Conservation (phyloP, 2,113 vertebrate species). For the Ageneiosus marmoratus region DNA sequence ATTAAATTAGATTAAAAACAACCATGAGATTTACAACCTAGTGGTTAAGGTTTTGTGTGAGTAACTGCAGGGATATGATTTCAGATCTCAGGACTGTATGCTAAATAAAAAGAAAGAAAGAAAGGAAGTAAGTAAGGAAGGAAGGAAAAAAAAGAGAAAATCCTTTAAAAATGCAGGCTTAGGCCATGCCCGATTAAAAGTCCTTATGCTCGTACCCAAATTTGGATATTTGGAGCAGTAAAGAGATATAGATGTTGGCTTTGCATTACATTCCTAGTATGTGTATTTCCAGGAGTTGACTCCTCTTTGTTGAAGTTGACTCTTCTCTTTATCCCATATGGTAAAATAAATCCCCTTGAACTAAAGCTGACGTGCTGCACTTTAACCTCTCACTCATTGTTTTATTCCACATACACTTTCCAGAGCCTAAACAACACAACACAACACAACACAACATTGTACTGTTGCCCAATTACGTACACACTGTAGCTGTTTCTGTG, state of each 20-base stretch:
- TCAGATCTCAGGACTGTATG: not conserved
- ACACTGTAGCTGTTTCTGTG: not conserved
- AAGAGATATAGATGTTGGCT: not conserved
- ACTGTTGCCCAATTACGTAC: constrained; percentile 5
- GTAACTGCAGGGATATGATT: not conserved
- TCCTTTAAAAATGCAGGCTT: not conserved
- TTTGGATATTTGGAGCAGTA: not conserved
- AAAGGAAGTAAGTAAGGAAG: no score
- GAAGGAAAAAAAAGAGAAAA: not conserved
- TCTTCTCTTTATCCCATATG: constrained; percentile 13
- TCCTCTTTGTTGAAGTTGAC: not conserved
- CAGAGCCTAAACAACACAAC: not conserved
- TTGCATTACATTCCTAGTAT: not conserved
- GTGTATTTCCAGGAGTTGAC: not conserved
- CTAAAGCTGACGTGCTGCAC: not conserved
- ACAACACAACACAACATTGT: not conserved
- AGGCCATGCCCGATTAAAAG: not conserved
- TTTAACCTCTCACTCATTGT: constrained; percentile 5
- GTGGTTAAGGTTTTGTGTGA: not conserved
- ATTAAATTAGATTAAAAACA: not conserved
- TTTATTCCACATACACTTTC: constrained; percentile 15
- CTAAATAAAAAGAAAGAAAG: not conserved
- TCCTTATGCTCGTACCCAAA: not conserved
- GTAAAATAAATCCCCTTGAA: constrained; percentile 18
- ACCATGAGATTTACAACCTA: not conserved